These are phyloP conservation scores for Liposcelis brunnea DNA, from an alignment of 2,888 invertebrate species.

Conservation along the genomic window DNA sequence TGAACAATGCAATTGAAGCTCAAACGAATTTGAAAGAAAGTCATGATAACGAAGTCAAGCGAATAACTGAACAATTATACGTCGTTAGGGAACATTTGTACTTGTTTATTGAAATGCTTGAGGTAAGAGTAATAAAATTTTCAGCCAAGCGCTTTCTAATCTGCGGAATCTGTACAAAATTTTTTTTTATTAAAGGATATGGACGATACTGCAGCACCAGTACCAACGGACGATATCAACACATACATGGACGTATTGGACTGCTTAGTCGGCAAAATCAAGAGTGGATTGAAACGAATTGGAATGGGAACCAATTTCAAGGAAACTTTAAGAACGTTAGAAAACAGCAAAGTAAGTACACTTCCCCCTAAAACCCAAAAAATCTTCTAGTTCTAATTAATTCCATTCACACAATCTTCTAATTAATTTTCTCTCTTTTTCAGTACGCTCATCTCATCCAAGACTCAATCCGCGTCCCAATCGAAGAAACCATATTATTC, in stretches of 20 bases:
- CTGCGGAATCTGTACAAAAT: too few relatives aligned
- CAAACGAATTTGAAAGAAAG: constrained; percentile 17
- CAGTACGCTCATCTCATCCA: too few relatives aligned
- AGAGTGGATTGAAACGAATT: constrained; percentile 18
- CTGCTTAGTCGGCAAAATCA: constrained; percentile 29
- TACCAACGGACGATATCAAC: constrained; percentile 31
- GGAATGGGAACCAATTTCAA: background rate
- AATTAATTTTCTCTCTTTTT: too few relatives aligned
- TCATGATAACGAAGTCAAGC: constrained; percentile 22
- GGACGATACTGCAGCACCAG: constrained; percentile 29
- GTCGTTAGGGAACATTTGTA: constrained; percentile 32
- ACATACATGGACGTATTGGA: constrained; percentile 30
- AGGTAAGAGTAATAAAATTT: too few relatives aligned
- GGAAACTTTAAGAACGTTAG: background rate
- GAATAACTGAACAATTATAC: constrained; percentile 27
- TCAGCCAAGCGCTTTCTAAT: background rate
- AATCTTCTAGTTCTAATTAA: too few relatives aligned
- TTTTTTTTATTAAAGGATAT: constrained; percentile 20
- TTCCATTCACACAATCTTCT: too few relatives aligned
- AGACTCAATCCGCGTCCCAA: too few relatives aligned
- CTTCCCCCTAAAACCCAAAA: background rate
- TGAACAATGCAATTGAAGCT: constrained; percentile 42
- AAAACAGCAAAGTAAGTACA: constrained; percentile 17
- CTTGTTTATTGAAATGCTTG: constrained; percentile 25
- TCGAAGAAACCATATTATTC: background rate